Evolutionary conservation across 2,797 vertebrate genomes (phyloP), one percentile per base, ranked within the genome.

Genomic region (Hoplostethus mediterraneus): DNA sequence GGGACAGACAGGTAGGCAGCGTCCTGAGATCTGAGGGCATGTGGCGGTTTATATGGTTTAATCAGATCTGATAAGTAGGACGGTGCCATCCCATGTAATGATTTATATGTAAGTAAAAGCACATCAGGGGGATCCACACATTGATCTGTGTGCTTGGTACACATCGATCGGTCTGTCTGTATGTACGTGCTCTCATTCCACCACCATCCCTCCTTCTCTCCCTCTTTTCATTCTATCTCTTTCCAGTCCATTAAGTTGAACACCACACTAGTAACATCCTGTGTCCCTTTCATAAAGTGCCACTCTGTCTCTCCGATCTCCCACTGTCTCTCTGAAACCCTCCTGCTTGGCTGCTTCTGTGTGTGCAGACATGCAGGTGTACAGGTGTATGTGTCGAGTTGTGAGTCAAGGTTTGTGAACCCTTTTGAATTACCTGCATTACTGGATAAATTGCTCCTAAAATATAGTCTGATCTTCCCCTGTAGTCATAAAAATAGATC

Each of bases 241-340:
- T 84, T 80, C 58, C 16, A 60, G 71, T 60, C 76, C 81, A 91
- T 92, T 90, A 90, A 81, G 65, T 87, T 53, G 60, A 81, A 70
- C 79, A 87, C 88, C 84, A 88, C 59, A 71, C 67, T 11, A 59
- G 61, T 80, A 81, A 81, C 47, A 77, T 75, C 62, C 38, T 56
- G n/a, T 75, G 63, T 73, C 64, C 55, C 36, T 81, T 83, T 80
- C 76, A 67, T 71, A 62, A 73, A 77, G 69, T 80, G 54, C 48
- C 14, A 30, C 54, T 63, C 58, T 66, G 9, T 56, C 62, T 73
- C 33, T 60, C 9, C 17, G 30, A 12, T 64, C 10, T 67, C 10
- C 64, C 38, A 21, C 42, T 21, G 45, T 74, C 58, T 40, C 38
- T 67, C 48, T 40, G 17, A 49, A 68, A 40, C 28, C 54, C 72